Conservation (phyloP, 2,797 vertebrate genomes). For the Coranthus polyacanthus region DNA sequence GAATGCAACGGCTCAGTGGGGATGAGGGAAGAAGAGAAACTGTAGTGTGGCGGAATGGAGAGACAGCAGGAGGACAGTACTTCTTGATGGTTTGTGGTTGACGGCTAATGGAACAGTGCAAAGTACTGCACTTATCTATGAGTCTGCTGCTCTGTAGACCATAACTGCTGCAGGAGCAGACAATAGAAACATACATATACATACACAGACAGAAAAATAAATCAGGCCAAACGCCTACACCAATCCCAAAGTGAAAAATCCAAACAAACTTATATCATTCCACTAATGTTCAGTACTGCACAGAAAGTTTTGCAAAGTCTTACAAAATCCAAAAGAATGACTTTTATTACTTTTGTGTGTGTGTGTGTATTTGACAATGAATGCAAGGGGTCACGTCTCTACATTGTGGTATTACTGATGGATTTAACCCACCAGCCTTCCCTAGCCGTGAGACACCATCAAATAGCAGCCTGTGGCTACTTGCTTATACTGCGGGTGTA, state of each 20-base stretch:
- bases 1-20: conserved; percentile 64
- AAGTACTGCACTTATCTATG: conserved; percentile 43
- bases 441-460: neutral
- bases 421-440: neutral
- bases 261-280: conserved; percentile 30
- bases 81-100: conserved; percentile 68
- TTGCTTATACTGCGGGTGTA: neutral
- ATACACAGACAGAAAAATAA: conserved; percentile 39
- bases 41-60: conserved; percentile 39
- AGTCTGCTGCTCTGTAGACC: conserved; percentile 47
- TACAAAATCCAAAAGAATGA: conserved; percentile 9
- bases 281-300: conserved; percentile 12
- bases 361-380: conserved; percentile 2
- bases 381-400: neutral
- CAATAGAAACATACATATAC: conserved; percentile 30
- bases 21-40: conserved; percentile 36
- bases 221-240: conserved; percentile 60
- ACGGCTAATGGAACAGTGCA: conserved; percentile 65
- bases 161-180: conserved; percentile 45
- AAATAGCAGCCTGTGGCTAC: neutral
- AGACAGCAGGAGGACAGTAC: conserved; percentile 61
- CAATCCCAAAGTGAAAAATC: conserved; percentile 33
- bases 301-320: conserved; percentile 48
- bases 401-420: conserved; percentile 9
- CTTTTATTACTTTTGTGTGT: conserved; percentile 12